phyloP scores from a whole-genome alignment of 2,888 invertebrate genomes.

The Pristionchus mayeri region DNA sequence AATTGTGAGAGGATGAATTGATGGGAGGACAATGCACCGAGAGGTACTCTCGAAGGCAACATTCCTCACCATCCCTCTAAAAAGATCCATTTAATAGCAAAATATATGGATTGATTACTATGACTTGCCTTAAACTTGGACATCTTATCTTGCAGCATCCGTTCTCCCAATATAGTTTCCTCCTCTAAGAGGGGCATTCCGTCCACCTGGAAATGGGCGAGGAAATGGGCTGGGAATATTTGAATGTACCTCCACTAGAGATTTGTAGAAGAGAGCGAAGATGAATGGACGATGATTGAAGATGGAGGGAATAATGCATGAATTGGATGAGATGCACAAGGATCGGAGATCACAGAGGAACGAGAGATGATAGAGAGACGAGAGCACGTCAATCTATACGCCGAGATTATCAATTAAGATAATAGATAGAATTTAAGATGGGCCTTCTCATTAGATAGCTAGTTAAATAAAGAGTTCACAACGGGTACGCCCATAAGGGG shows the following conservation, averaged over 20 bases:
- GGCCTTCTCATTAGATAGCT: too few relatives aligned
- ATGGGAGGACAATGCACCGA: not conserved
- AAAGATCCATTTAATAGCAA: not conserved
- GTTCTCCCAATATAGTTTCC: slow-evolving; percentile 38
- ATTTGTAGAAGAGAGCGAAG: slow-evolving; percentile 29
- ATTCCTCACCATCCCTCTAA: slow-evolving; percentile 18
- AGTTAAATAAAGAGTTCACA: too few relatives aligned
- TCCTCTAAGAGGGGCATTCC: slow-evolving; percentile 29
- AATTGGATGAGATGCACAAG: slow-evolving; percentile 38
- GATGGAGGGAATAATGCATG: not conserved
- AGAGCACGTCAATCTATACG: not conserved
- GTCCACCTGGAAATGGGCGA: slow-evolving; percentile 11
- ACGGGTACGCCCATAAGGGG: too few relatives aligned
- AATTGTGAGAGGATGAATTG: not conserved
- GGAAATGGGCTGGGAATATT: too few relatives aligned
- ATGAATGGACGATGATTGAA: slow-evolving; percentile 48
- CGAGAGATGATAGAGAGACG: slow-evolving; percentile 22
- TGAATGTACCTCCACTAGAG: not conserved
- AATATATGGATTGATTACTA: not conserved
- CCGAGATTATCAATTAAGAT: not conserved
- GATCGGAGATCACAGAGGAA: slow-evolving; percentile 28
- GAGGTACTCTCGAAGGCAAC: slow-evolving; percentile 15
- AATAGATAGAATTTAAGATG: not conserved
- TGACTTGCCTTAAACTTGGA: slow-evolving; percentile 31
- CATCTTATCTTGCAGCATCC: slow-evolving; percentile 32